A percentile compares a stretch with the other conserved stretches of the same genome.
Conservation (phyloP, 1,140 invertebrate genomes). For the Lasioglossum albipes region DNA sequence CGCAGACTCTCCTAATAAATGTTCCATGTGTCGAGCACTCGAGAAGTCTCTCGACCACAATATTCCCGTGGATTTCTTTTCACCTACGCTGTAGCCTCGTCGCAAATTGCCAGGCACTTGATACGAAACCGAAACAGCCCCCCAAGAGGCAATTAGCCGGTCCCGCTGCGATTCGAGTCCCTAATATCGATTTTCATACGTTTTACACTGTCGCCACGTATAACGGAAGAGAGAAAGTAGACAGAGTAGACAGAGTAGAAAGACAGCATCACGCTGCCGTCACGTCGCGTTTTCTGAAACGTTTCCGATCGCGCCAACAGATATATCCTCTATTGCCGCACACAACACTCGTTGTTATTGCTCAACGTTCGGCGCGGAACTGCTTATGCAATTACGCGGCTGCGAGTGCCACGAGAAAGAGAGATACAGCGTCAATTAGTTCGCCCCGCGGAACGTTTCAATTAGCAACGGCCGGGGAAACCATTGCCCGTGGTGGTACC, state of each 20-base stretch:
- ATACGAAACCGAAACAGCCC: conserved; percentile 13
- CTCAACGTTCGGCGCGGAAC: conserved; percentile 33
- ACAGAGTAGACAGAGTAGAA: too few relatives aligned
- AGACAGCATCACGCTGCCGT: not conserved
- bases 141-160: conserved; percentile 39
- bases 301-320: conserved; percentile 7
- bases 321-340: not conserved
- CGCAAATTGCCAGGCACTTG: conserved; percentile 12
- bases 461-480: conserved; percentile 11
- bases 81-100: not conserved
- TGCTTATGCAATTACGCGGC: conserved; percentile 36
- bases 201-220: not conserved
- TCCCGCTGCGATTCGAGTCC: conserved; percentile 17
- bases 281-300: conserved; percentile 14
- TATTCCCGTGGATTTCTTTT: not conserved
- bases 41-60: not conserved
- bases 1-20: not conserved
- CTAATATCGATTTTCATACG: conserved; percentile 15
- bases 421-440: conserved; percentile 34
- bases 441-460: conserved; percentile 32
- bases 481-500: not conserved
- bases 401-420: conserved; percentile 10
- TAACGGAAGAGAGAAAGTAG: not conserved
- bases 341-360: conserved; percentile 25
- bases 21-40: not conserved